Percentiles rank a stretch among this genome's conserved stretches.
Evolutionary conservation across 2,888 invertebrate genomes (phyloP).

Genomic region (Eristalis arbustorum): DNA sequence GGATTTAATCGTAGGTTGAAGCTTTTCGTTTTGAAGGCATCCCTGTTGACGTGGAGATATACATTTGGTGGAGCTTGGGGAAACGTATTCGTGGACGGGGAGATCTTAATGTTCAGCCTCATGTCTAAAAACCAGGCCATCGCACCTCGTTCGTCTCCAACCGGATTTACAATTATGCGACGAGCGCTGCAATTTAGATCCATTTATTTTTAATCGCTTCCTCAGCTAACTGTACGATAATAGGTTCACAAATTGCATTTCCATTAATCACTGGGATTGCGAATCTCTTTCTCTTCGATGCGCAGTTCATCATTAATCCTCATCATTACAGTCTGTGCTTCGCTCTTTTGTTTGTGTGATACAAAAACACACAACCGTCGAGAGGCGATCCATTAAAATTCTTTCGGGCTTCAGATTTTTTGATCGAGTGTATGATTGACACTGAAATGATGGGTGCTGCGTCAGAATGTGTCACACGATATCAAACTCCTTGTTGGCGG

Average conservation of each 20-base stretch:
- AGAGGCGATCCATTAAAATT: conserved; percentile 29
- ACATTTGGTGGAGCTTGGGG: background rate
- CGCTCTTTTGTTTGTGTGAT: background rate
- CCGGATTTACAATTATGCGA: background rate
- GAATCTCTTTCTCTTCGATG: background rate
- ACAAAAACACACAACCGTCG: background rate
- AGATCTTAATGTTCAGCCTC: background rate
- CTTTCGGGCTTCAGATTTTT: background rate
- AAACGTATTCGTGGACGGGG: too few relatives aligned
- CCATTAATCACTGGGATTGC: conserved; percentile 49
- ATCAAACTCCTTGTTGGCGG: background rate
- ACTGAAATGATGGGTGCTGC: conserved; percentile 54
- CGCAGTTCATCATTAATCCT: conserved; percentile 44
- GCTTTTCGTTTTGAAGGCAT: background rate
- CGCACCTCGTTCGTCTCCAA: background rate
- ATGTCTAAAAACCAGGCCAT: background rate
- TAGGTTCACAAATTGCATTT: conserved; percentile 38
- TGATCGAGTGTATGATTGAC: conserved; percentile 44
- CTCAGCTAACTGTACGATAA: conserved; percentile 4
- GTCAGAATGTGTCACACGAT: conserved; percentile 38
- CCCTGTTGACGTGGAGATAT: background rate
- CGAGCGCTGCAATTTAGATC: conserved; percentile 7
- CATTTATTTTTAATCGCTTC: conserved; percentile 32
- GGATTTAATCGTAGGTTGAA: background rate
- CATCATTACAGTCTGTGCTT: conserved; percentile 24